Base-by-base conservation (phyloP, 2,888 invertebrate species). In the Erebia palarica region DNA sequence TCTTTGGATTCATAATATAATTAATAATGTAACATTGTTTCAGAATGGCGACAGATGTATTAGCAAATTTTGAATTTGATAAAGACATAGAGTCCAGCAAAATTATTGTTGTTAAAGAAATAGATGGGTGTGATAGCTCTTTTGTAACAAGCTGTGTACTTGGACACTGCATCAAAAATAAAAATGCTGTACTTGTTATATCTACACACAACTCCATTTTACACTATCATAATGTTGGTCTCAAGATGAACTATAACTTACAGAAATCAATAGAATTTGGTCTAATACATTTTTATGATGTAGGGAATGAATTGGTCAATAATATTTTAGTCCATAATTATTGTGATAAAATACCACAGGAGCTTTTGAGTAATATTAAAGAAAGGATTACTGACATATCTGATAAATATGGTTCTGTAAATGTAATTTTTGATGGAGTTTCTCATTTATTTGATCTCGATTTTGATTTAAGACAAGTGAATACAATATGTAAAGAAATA, bases 221-320 rank as follows among this genome's bases (percentile, higher is more conserved):
- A 68, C 97, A 97, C 82, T 97, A 96, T 80, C 95, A 96, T 73
- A 96, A 95, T 86, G 94, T 96, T 51, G 96, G 96, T 14, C 94
- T 96, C 81, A 95, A 96, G 79, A 92, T 97, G 81, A 96, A 96
- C 65, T 96, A 95, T 81, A 96, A 96, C 83, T 86, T 96, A 49
- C 92, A 94, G 69, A 92, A 86, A 78, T 81, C 86, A 73, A 79
- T 93, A 73, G 86, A 93, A 11, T 81, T 80, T 61, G 91, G 89
- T 36, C 78, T 87, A 13, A 75, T 93, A 61, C 72, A 82, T 63
- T 86, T 86, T 75, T 86, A 84, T 75, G 85, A 90, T 78, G 76
- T 88, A 65, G 91, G 87, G 71, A 82, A 85, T 72, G 83, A 84
- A 67, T 77, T 83, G 75, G 75, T 86, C 9, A 79, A 82, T 59